Base-by-base conservation (phyloP, 2,113 vertebrate genomes). In the Perca flavescens region DNA sequence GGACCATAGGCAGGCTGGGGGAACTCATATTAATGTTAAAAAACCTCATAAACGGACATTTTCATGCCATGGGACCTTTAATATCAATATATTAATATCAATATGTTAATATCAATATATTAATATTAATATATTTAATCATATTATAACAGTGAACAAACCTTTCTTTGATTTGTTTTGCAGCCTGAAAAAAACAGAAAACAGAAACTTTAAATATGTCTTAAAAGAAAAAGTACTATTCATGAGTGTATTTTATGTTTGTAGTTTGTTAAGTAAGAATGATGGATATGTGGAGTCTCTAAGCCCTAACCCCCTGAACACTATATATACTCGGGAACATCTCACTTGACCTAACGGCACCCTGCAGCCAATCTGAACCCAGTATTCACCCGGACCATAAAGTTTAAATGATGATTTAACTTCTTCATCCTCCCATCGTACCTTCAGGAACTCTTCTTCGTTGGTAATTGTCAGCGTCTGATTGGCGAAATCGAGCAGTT, bases 81-180 rank as follows among this genome's bases (percentile, higher is more conserved):
- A 4, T 31, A 31, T 31, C 31, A 34, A 34, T 36, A 8, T 36
- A 3, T 36, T 36, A 36, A 36, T 36, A 36, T 36, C 7, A 36
- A 36, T 34, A 34, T 34, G 5, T 25, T 25, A 25, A 25, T n/a
- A 54, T 56, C 28, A 31, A 31, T 31, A 36, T 36, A 8, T 36
- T 36, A 36, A 11, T n/a, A 54, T 56, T 5, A 22, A 25, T 22
- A 56, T 13, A 11, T 10, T 58, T 10, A 11, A 15, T 46, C 2
- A 12, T 13, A 47, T 4, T 58, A 7, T 0, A 68, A 58, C 10
- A 1, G 6, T 34, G 13, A 72, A 62, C 94, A 74, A 96, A 99
- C 98, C 97, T 96, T 96, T 99, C 97, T 93, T 97, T 98, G 96
- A 99, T 99, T 94, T 97, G 96, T 96, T 96, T 98, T 86, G 97